These are phyloP conservation scores for Phengaris alcon DNA, from an alignment of 2,888 invertebrate species.

Conservation along the genomic window DNA sequence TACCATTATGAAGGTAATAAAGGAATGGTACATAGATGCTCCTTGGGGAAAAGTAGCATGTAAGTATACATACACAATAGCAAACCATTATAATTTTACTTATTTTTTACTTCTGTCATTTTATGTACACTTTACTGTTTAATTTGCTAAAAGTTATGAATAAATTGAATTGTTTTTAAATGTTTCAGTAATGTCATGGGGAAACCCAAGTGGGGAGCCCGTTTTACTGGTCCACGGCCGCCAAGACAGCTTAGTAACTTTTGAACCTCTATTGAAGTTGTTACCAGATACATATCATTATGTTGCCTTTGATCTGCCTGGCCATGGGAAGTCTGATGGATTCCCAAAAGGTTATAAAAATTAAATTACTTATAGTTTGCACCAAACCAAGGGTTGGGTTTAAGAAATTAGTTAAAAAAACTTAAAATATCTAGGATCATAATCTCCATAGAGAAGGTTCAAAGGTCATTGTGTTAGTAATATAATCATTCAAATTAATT, in stretches of 20 bases:
- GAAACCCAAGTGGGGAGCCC: slow-evolving; percentile 66
- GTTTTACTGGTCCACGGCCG: slow-evolving; percentile 81
- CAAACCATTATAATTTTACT: background rate
- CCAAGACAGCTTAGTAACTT: slow-evolving; percentile 81
- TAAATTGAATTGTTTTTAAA: slow-evolving; percentile 1
- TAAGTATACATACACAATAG: slow-evolving; percentile 46
- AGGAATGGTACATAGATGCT: slow-evolving; percentile 65
- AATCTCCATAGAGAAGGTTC: too few relatives aligned
- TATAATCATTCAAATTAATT: too few relatives aligned
- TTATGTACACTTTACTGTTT: background rate
- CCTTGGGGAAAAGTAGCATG: slow-evolving; percentile 81
- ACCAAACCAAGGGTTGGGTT: too few relatives aligned
- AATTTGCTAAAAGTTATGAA: background rate
- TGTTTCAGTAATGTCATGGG: slow-evolving; percentile 79
- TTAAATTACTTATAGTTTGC: too few relatives aligned
- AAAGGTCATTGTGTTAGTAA: too few relatives aligned
- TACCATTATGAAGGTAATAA: slow-evolving; percentile 40
- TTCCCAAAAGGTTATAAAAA: slow-evolving; percentile 60
- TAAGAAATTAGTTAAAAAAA: too few relatives aligned
- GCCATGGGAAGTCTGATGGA: slow-evolving; percentile 79
- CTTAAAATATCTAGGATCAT: too few relatives aligned
- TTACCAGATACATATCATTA: slow-evolving; percentile 62
- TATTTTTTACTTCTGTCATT: background rate
- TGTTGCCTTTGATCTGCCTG: slow-evolving; percentile 78
- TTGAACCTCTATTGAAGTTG: slow-evolving; percentile 75